Base-by-base conservation (phyloP, 2,113 vertebrate species). In the Uria aalge region DNA sequence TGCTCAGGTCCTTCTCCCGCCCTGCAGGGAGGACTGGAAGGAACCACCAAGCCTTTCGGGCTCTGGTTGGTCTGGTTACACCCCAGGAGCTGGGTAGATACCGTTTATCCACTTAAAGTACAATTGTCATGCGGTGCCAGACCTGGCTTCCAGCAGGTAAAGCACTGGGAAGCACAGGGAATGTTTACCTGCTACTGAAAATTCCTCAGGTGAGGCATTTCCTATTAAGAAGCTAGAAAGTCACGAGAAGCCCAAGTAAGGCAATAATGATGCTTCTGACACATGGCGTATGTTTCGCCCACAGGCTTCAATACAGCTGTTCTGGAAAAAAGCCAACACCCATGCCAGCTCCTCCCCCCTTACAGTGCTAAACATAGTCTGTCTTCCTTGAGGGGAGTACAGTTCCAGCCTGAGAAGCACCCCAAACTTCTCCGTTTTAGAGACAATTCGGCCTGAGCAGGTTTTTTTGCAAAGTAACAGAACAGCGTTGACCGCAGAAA, bases 211-310 rank as follows among this genome's bases (percentile, higher is more conserved):
- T 78, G 66, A 64, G 38, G 21, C 7, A 38, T 67, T 77, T 45
- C n/a, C 34, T 36, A 41, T 9, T 22, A 74, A 84, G 47, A 74
- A 72, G 60, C 11, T 60, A 81, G 21, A n/a, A 64, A 66, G 41
- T 30, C 27, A 36, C 1, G 23, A 77, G 55, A 74, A 91, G 29
- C 29, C 34, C 53, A 34, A 41, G 21, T 5, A 67, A 77, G n/a
- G 60, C 52, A 67, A n/a, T 32, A 67, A 55, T 7, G 40, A 63
- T 53, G 34, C 56, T 63, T 78, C 81, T 45, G 22, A 59, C 32
- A 21, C 1, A 0, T 3, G 15, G 17, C 0, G 0, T 11, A 10
- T 1, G 3, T 77, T 92, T 84, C 30, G 32, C 41, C 59, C n/a
- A 21, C 59, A 64, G 40, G 21, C 38, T 67, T 79, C 57, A 34